Evolutionary conservation across 92 coral and sea anemone genomes (phyloP), one percentile per base, ranked within the genome.

Genomic region (Desmophyllum pertusum): DNA sequence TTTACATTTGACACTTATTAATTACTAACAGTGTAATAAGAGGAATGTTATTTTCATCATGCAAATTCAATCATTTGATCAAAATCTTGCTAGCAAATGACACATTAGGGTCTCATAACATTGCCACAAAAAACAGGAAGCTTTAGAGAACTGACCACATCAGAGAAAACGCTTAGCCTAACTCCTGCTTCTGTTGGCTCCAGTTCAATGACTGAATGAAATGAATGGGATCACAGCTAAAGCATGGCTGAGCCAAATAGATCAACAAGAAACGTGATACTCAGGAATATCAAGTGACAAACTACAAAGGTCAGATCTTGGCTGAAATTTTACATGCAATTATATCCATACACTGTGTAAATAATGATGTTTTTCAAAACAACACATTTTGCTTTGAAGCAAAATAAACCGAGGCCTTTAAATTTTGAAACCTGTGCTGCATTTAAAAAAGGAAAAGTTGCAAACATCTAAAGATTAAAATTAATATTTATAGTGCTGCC

Each of bases 1-100:
- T 88, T 77, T 65, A 76, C 63, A 43, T 18, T n/a, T 77, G 83
- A 85, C 83, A 76, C 77, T 73, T 64, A 85, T 73, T 53, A 85
- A 76, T 85, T 67, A 36, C 73, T 30, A 39, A 42, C 61, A 27
- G 83, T 21, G 35, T 69, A 11, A 69, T 81, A 33, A n/a, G 14
- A 66, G 66, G 48, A 51, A 65, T 63, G 15, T 23, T 43, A 48
- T 75, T 46, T 83, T 68, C 70, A 70, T 36, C 77, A 70, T 33
- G 48, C 69, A 74, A 61, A 62, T 42, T 64, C 74, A 43, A 80
- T 81, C 62, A 66, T 29, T 27, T 43, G 85, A 52, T 81, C 41
- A 70, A 15, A 55, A 42, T 43, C 77, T 43, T 51, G 41, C 33
- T 36, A 69, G 21, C 25, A 50, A 25, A 52, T 25, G n/a, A 48